Conservation (phyloP, 2,797 vertebrate species). For the Ctenochaetus hawaiiensis region DNA sequence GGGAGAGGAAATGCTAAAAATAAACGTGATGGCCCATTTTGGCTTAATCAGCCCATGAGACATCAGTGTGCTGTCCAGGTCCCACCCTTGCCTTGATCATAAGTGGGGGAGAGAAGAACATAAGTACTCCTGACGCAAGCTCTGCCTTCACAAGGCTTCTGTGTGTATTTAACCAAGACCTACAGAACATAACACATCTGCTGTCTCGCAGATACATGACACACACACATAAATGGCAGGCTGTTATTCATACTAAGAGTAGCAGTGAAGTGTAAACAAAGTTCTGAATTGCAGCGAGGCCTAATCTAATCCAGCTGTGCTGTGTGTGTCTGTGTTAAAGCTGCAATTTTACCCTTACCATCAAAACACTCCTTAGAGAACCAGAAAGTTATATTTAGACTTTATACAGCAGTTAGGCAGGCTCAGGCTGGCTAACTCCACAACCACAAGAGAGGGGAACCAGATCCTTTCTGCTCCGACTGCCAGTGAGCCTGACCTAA, state of each 20-base stretch:
- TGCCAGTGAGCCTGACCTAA: slow-evolving; percentile 52
- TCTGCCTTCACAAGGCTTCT: slow-evolving; percentile 49
- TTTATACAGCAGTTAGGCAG: slow-evolving; percentile 73
- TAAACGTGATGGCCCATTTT: slow-evolving; percentile 65
- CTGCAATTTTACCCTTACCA: slow-evolving; percentile 74
- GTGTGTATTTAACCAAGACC: slow-evolving; percentile 51
- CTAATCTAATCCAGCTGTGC: slow-evolving; percentile 79
- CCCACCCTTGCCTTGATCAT: slow-evolving; percentile 51
- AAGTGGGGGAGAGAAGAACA: slow-evolving; percentile 24
- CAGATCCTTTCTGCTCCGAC: slow-evolving; percentile 54
- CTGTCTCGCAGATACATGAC: slow-evolving; percentile 38
- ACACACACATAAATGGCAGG: slow-evolving; percentile 21
- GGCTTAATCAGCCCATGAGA: slow-evolving; percentile 67
- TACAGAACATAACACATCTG: slow-evolving; percentile 49
- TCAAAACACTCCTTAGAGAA: slow-evolving; percentile 68
- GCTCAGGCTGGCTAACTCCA: slow-evolving; percentile 56
- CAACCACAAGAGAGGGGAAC: slow-evolving; percentile 74
- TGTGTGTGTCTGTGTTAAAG: slow-evolving; percentile 54
- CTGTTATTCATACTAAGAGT: slow-evolving; percentile 59
- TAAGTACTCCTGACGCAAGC: slow-evolving; percentile 38
- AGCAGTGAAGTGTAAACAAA: slow-evolving; percentile 68
- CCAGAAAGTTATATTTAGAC: slow-evolving; percentile 77
- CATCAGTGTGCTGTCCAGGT: slow-evolving; percentile 38
- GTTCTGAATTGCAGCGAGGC: slow-evolving; percentile 45
- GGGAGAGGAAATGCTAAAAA: slow-evolving; percentile 71